These are phyloP conservation scores for Thalpophila matura DNA, from an alignment of 2,888 invertebrate species.

Conservation along the genomic window DNA sequence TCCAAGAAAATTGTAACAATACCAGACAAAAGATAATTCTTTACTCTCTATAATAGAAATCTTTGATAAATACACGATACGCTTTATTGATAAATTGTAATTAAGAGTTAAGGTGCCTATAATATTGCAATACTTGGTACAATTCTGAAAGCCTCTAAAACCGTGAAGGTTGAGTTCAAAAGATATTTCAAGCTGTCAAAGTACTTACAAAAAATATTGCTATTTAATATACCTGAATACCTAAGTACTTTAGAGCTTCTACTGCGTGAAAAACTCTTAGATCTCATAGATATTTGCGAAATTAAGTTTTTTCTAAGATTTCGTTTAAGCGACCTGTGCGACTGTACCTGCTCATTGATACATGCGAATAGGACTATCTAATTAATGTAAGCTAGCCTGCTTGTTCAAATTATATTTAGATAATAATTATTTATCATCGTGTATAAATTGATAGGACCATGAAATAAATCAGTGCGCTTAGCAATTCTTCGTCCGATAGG, in stretches of 20 bases:
- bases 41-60: conserved; percentile 4
- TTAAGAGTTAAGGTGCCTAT: conserved; percentile 23
- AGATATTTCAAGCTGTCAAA: conserved; percentile 31
- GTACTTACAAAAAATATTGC: conserved; percentile 25
- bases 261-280: not conserved
- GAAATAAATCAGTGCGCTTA: conserved; percentile 31
- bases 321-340: not conserved
- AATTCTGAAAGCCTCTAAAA: conserved; percentile 39
- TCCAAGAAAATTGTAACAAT: not conserved
- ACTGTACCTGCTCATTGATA: not conserved
- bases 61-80: conserved; percentile 3
- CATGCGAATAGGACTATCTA: not conserved
- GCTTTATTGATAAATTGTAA: conserved; percentile 35
- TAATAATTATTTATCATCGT: not conserved
- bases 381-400: not conserved
- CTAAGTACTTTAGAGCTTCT: conserved; percentile 8
- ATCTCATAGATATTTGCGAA: not conserved
- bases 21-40: not conserved
- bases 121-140: conserved; percentile 28
- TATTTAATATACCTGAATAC: conserved; percentile 8
- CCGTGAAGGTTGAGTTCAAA: conserved; percentile 35
- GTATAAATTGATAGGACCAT: conserved; percentile 18
- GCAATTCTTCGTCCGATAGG: conserved; percentile 14
- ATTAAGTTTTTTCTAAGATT: not conserved
- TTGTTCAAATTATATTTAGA: conserved; percentile 1